Percentiles rank a stretch among this genome's conserved stretches.
Conservation (phyloP, 2,797 vertebrate species). For the Mustela erminea region DNA sequence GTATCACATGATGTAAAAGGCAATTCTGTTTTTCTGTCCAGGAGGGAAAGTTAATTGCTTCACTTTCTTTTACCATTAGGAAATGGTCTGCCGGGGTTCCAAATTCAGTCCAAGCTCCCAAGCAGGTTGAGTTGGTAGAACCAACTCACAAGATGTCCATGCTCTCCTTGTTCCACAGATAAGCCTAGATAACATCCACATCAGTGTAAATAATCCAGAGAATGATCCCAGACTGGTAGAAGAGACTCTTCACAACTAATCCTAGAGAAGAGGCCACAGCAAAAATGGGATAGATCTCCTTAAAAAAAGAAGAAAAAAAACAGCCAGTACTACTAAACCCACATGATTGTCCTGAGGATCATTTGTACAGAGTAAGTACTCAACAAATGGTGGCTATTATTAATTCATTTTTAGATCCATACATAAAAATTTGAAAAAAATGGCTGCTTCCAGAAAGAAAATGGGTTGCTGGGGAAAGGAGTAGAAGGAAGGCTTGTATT, state of each 20-base stretch:
- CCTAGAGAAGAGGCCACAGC: background rate
- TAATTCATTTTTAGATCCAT: conserved; percentile 1
- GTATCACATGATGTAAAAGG: background rate
- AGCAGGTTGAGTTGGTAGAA: background rate
- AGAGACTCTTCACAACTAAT: background rate
- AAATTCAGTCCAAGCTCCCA: background rate
- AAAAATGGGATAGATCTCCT: background rate
- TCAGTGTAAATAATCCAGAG: background rate
- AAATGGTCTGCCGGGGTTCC: background rate
- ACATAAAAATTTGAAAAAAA: background rate
- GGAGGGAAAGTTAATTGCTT: background rate
- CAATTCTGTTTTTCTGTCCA: background rate
- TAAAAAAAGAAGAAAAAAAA: background rate
- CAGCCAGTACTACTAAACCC: background rate
- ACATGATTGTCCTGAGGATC: background rate
- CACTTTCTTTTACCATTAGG: background rate
- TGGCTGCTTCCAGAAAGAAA: conserved; percentile 26
- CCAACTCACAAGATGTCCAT: background rate
- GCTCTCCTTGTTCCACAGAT: background rate
- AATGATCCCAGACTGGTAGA: background rate
- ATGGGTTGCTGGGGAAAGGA: background rate
- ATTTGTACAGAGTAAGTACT: background rate
- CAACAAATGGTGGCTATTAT: background rate
- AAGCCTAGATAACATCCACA: background rate
- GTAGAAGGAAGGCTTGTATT: background rate